These are phyloP conservation scores for Pseudonaja textilis DNA, from an alignment of 2,113 vertebrate species.

Conservation along the genomic window DNA sequence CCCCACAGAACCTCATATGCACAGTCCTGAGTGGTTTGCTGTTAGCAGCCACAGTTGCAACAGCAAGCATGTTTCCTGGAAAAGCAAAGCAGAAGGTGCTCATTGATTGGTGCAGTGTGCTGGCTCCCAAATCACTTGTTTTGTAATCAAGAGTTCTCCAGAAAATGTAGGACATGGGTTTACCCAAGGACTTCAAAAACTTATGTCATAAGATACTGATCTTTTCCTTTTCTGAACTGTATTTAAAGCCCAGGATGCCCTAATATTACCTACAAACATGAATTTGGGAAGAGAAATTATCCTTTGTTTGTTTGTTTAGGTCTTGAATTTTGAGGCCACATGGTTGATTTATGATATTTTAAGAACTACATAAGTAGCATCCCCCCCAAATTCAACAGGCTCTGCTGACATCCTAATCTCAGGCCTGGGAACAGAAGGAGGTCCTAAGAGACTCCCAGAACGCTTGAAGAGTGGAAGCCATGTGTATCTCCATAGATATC, in stretches of 20 bases:
- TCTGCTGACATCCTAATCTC: background rate
- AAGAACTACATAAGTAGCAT: background rate
- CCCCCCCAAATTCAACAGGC: background rate
- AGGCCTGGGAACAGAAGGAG: background rate
- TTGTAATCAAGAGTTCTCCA: background rate
- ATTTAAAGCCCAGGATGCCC: background rate
- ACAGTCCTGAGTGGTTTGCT: background rate
- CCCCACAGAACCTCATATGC: background rate
- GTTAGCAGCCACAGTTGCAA: background rate
- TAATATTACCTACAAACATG: background rate
- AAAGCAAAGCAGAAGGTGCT: background rate
- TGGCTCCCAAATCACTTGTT: background rate
- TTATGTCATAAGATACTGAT: background rate
- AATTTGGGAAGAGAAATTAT: background rate
- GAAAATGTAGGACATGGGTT: background rate
- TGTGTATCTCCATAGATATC: background rate
- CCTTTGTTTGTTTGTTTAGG: background rate
- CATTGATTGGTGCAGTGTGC: fast-evolving
- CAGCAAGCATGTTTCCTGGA: background rate
- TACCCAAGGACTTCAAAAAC: background rate
- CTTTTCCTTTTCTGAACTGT: background rate
- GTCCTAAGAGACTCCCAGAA: background rate
- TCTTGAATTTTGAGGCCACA: background rate
- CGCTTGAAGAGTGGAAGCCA: background rate
- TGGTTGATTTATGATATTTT: background rate